Percentiles rank a stretch among this genome's conserved stretches.
Evolutionary conservation across 1,140 invertebrate species (phyloP).

Genomic region (Conopomorpha cramerella): DNA sequence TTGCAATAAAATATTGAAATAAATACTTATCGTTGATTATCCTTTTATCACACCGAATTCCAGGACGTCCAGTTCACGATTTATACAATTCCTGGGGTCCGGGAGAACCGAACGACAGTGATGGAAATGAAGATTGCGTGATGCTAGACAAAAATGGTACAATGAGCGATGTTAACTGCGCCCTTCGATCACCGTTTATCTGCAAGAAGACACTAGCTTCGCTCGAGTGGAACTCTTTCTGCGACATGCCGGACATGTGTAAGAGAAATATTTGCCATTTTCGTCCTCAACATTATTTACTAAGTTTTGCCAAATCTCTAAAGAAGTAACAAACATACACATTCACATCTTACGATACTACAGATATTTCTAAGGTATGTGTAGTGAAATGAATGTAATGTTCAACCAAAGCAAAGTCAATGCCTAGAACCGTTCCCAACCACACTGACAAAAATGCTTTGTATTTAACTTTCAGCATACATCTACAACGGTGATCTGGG

Average conservation of each 20-base stretch:
- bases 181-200: slow-evolving; percentile 21
- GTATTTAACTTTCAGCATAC: slow-evolving; percentile 23
- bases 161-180: slow-evolving; percentile 27
- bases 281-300: too few relatives aligned
- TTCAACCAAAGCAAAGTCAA: too few relatives aligned
- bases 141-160: slow-evolving; percentile 15
- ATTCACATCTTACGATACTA: too few relatives aligned
- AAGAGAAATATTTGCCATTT: too few relatives aligned
- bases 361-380: too few relatives aligned
- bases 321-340: too few relatives aligned
- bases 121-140: slow-evolving; percentile 26
- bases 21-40: too few relatives aligned
- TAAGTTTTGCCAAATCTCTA: too few relatives aligned
- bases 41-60: slow-evolving; percentile 2
- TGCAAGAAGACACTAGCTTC: slow-evolving; percentile 30
- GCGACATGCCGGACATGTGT: slow-evolving; percentile 33
- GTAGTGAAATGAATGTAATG: too few relatives aligned
- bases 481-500: slow-evolving; percentile 16
- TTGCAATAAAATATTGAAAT: too few relatives aligned
- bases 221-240: slow-evolving; percentile 28
- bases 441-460: too few relatives aligned
- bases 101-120: slow-evolving; percentile 30
- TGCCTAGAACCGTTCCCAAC: too few relatives aligned
- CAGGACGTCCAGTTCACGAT: slow-evolving; percentile 23
- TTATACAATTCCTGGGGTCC: slow-evolving; percentile 27